Conservation (phyloP, 2,888 invertebrate genomes). For the Temnothorax rugatulus region DNA sequence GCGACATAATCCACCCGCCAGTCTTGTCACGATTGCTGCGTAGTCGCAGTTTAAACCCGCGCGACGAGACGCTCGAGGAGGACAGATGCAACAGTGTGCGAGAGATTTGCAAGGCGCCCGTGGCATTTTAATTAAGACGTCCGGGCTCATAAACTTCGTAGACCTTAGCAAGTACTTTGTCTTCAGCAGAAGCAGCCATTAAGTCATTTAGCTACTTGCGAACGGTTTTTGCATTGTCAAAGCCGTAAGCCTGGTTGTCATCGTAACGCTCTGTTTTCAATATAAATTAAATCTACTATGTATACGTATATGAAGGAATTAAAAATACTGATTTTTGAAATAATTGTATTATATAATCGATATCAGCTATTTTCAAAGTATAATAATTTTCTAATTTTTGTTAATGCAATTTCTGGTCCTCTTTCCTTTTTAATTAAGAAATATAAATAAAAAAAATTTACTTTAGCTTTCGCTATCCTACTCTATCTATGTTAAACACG, state of each 20-base stretch:
- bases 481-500: neutral
- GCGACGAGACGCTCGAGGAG: neutral
- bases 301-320: neutral
- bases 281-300: neutral
- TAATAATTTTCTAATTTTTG: neutral
- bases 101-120: constrained; percentile 48
- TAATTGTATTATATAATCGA: neutral
- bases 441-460: neutral
- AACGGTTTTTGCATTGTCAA: constrained; percentile 15
- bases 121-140: constrained; percentile 53
- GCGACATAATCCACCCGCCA: constrained; percentile 41
- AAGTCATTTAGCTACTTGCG: constrained; percentile 30
- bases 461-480: neutral
- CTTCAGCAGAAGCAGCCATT: constrained; percentile 17
- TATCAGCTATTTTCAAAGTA: neutral
- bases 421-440: neutral
- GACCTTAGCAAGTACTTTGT: constrained; percentile 25
- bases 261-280: neutral
- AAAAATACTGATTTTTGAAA: neutral
- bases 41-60: constrained; percentile 15
- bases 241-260: neutral
- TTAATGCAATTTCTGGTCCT: neutral
- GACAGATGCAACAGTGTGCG: constrained; percentile 39
- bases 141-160: constrained; percentile 24
- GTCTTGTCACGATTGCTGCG: neutral